Base-by-base conservation (phyloP, 2,888 invertebrate genomes). In the Tetramorium bicarinatum region DNA sequence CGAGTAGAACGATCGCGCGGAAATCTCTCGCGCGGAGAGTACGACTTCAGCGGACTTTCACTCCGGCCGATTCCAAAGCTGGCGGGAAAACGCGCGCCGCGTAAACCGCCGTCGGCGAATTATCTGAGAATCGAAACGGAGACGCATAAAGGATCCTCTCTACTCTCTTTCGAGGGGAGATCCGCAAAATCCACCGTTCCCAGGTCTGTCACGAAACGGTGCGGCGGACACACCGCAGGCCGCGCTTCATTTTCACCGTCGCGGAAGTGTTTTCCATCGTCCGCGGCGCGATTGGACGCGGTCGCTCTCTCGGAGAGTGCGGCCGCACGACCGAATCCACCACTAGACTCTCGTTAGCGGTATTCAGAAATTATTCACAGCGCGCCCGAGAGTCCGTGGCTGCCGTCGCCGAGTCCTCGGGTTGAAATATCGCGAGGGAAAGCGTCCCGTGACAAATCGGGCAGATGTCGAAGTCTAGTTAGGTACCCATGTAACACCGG, bases 321-420 rank as follows among this genome's bases (percentile, higher is more conserved):
- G 82, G 67, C 85, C 82, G 75, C 29, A 34, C 82, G 85, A 87
- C 85, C 88, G 85, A 84, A 91, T 88, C 89, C 88, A 88, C 90
- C 91, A 92, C 92, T 92, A 92, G 89, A 93, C 91, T 92, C 93
- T 94, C 94, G 93, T 94, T 94, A 94, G 93, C 90, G 91, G 89
- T 89, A 94, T 94, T 94, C 93, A 94, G 87, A 93, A 93, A 94
- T 94, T 94, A 94, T 94, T 92, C 93, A 94, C 94, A 94, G 91
- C 85, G 87, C 41, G 69, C 54, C 80, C 86, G 91, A 91, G 91
- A 91, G 86, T 91, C 89, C 91, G 87, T 90, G 86, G 87, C 86
- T 87, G 85, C 75, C 34, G 67, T 4, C 54, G 29, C 29, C 29
- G 29, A 34, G 29, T 77, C 18, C 54, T 77, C 69, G 67, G 59